phyloP scores from a whole-genome alignment of 53 echinoderm and acorn worm species.

The Stichopus horrens region DNA sequence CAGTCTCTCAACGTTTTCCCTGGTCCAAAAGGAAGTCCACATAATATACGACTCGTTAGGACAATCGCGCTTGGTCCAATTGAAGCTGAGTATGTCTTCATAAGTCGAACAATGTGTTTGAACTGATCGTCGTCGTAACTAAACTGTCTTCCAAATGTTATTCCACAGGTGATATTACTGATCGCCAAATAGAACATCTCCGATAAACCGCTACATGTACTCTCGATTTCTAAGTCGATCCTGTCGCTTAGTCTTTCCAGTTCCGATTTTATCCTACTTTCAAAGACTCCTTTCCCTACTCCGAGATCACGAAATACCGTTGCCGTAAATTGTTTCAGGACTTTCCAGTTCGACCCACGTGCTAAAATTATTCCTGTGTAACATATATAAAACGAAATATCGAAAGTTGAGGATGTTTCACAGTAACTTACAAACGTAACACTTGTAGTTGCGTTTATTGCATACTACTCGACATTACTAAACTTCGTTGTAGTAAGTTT shows the following conservation, averaged over 20 bases:
- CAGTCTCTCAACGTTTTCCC: neutral
- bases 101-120: neutral
- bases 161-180: constrained; percentile 21
- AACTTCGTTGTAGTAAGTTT: no score
- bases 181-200: constrained; percentile 1
- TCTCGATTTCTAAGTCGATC: neutral
- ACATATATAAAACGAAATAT: no score
- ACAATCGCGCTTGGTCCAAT: constrained; percentile 27
- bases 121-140: constrained; percentile 13
- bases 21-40: constrained; percentile 29
- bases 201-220: neutral
- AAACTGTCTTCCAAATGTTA: constrained; percentile 32
- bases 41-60: neutral
- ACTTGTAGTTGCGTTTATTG: no score
- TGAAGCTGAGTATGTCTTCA: neutral
- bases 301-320: constrained; percentile 26
- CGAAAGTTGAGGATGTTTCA: no score
- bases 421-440: no score
- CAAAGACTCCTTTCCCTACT: constrained; percentile 30
- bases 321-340: neutral
- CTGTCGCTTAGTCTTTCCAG: neutral
- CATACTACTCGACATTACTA: no score
- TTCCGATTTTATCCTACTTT: neutral
- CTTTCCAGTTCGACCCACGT: neutral
- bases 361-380: neutral